Conservation (phyloP, 1,140 invertebrate species). For the Dolichoris vasculosae region DNA sequence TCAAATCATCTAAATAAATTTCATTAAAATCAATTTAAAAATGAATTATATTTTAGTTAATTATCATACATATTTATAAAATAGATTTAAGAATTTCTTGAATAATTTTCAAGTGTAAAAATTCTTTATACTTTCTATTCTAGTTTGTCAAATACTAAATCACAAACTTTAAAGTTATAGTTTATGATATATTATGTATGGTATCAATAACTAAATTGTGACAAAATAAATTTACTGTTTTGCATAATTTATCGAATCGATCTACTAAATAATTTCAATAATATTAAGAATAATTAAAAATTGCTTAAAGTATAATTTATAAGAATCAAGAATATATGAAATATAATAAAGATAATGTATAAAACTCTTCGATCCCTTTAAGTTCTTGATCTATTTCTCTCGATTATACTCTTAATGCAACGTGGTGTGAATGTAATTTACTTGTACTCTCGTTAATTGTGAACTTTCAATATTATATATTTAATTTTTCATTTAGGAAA, state of each 20-base stretch:
- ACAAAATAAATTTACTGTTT: not conserved
- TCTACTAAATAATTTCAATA: no score
- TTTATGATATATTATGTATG: not conserved
- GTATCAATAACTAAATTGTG: not conserved
- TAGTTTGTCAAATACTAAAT: not conserved
- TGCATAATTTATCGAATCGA: not conserved
- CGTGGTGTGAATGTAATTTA: conserved; percentile 40
- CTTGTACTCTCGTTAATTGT: conserved; percentile 47
- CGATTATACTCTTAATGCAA: not conserved
- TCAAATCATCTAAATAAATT: no score
- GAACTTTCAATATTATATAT: conserved; percentile 19
- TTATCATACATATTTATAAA: no score
- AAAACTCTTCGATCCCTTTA: not conserved
- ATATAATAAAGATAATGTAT: no score
- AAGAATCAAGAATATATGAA: no score
- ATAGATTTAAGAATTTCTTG: no score
- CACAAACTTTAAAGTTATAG: not conserved
- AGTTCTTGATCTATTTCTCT: not conserved
- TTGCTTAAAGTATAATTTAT: no score
- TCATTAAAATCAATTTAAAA: no score
- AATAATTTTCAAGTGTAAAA: no score
- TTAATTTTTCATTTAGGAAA: not conserved
- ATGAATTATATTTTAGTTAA: no score
- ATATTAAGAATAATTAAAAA: no score
- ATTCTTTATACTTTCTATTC: not conserved